phyloP scores from a whole-genome alignment of 2,113 vertebrate species.

The Scalopus aquaticus region DNA sequence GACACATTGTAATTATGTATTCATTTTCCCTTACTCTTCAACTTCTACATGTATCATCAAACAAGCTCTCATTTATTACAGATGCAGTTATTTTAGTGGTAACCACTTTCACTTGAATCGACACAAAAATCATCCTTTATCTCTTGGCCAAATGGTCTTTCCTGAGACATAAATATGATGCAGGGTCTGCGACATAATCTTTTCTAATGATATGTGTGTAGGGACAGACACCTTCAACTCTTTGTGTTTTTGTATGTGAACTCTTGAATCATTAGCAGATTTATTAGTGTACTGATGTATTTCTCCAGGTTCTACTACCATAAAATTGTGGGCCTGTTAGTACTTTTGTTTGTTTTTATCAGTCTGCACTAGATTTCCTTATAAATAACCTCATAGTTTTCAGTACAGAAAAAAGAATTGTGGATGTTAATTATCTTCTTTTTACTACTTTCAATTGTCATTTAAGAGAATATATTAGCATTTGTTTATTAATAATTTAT shows the following conservation, averaged over 20 bases:
- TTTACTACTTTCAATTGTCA: slow-evolving; percentile 24
- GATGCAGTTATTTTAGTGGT: slow-evolving; percentile 46
- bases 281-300: neutral
- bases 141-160: neutral
- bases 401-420: neutral
- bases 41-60: slow-evolving; percentile 46
- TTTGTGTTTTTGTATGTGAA: slow-evolving; percentile 21
- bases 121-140: slow-evolving; percentile 19
- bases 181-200: neutral
- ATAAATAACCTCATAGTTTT: neutral
- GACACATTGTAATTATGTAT: slow-evolving; percentile 60
- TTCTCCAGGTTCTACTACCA: neutral
- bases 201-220: neutral
- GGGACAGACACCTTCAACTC: neutral
- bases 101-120: slow-evolving; percentile 43
- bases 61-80: slow-evolving; percentile 50
- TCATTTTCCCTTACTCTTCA: slow-evolving; percentile 55
- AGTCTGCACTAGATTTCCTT: neutral
- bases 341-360: neutral
- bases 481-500: slow-evolving; percentile 34
- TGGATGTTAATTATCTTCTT: neutral
- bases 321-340: neutral
- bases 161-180: neutral
- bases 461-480: neutral
- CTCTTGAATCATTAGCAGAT: neutral